Conservation (phyloP, 2,888 invertebrate genomes). For the Ichneumoninae sp. region DNA sequence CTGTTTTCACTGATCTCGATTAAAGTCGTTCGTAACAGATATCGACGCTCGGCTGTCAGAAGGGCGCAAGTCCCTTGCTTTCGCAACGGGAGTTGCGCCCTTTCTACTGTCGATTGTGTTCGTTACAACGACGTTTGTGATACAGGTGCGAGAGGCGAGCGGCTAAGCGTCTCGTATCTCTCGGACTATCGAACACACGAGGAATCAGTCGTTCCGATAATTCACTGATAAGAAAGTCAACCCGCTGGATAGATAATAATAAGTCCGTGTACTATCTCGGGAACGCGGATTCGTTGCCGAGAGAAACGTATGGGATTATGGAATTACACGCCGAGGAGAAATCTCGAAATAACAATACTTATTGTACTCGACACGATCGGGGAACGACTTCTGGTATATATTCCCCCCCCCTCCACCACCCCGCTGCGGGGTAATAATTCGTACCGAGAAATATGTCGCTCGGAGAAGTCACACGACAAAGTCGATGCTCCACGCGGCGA, state of each 20-base stretch:
- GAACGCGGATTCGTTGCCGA: not conserved
- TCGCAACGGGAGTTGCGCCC: not conserved
- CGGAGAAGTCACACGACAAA: not conserved
- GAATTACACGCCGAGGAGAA: conserved; percentile 26
- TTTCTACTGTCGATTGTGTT: not conserved
- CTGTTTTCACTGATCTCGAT: conserved; percentile 15
- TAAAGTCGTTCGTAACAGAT: conserved; percentile 3
- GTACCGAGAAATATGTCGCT: not conserved
- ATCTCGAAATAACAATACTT: conserved; percentile 23
- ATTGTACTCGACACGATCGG: not conserved
- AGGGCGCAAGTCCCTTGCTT: not conserved
- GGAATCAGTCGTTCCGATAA: conserved; percentile 24
- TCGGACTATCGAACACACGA: conserved; percentile 14
- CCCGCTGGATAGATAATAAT: conserved; percentile 24
- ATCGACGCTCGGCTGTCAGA: not conserved
- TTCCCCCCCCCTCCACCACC: not conserved
- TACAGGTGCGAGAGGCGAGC: not conserved
- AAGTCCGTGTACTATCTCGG: not conserved
- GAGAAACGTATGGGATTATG: conserved; percentile 28
- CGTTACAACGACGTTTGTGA: not conserved
- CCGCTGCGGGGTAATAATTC: not conserved
- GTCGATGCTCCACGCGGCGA: not conserved
- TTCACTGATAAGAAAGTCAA: conserved; percentile 32
- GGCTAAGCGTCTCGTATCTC: not conserved
- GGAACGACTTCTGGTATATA: not conserved